These are phyloP conservation scores for Metellina segmentata DNA, from an alignment of 2,888 invertebrate species.

Conservation along the genomic window DNA sequence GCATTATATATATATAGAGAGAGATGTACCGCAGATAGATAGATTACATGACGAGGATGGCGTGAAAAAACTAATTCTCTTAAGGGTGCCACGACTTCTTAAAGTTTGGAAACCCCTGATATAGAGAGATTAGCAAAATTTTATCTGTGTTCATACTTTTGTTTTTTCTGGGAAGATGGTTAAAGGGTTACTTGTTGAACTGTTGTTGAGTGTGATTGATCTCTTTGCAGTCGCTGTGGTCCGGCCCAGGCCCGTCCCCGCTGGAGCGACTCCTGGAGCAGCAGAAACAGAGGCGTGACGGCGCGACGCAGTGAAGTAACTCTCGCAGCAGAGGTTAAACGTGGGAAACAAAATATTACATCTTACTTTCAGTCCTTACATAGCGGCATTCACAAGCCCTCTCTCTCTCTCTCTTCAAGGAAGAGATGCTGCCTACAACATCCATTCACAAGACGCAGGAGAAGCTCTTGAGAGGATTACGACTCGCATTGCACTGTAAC, in stretches of 20 bases:
- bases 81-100: too few relatives aligned
- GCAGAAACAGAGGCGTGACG: conserved; percentile 84
- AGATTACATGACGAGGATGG: too few relatives aligned
- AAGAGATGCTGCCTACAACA: conserved; percentile 36
- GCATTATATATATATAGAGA: too few relatives aligned
- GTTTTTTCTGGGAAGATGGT: too few relatives aligned
- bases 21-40: too few relatives aligned
- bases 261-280: conserved; percentile 90
- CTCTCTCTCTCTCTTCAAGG: conserved; percentile 10
- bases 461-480: conserved; percentile 23
- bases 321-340: conserved; percentile 8
- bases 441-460: conserved; percentile 33
- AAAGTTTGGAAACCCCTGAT: too few relatives aligned
- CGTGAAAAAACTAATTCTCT: too few relatives aligned
- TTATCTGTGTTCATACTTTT: too few relatives aligned
- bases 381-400: conserved; percentile 58
- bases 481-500: conserved; percentile 59
- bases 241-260: conserved; percentile 89
- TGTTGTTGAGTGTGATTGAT: not conserved
- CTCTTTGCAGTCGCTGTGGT: conserved; percentile 87
- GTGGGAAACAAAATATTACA: not conserved
- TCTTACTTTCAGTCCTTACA: conserved; percentile 40
- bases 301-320: conserved; percentile 80
- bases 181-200: too few relatives aligned
- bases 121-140: too few relatives aligned